A percentile compares a stretch with the other conserved stretches of the same genome.
Evolutionary conservation across 2,113 vertebrate genomes (phyloP).

Genomic region (Erythrolamprus reginae): DNA sequence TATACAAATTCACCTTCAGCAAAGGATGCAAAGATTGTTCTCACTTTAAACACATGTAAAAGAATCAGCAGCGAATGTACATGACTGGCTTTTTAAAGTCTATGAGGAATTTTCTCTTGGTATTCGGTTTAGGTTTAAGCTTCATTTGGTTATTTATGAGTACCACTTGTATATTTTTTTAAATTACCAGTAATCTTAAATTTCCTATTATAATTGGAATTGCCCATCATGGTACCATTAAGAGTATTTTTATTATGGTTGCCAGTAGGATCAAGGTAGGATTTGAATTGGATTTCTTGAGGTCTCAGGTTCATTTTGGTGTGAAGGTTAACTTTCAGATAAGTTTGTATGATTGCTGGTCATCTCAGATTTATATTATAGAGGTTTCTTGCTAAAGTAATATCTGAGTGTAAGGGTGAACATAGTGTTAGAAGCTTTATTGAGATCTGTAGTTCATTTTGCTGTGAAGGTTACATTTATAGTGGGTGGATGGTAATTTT

Average conservation of each 20-base stretch:
- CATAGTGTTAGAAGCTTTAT: too few species aligned
- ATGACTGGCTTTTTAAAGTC: background rate
- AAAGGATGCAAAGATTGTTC: background rate
- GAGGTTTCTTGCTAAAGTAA: too few species aligned
- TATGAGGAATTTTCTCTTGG: background rate
- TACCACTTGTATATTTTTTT: background rate
- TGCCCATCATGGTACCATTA: background rate
- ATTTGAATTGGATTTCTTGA: background rate
- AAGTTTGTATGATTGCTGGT: background rate
- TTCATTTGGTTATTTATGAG: background rate
- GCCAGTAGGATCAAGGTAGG: background rate
- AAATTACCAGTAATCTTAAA: background rate
- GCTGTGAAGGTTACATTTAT: too few species aligned
- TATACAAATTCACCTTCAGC: background rate
- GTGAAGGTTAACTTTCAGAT: background rate
- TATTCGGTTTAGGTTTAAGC: background rate
- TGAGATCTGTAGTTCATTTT: too few species aligned
- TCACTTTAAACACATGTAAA: background rate
- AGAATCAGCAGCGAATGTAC: background rate
- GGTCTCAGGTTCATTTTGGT: background rate
- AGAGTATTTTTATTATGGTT: background rate
- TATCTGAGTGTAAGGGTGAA: too few species aligned
- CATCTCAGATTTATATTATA: too few species aligned
- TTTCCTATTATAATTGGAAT: background rate
- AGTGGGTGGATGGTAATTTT: too few species aligned